phyloP scores from a whole-genome alignment of 1,140 invertebrate species.

The Fopius arisanus region DNA sequence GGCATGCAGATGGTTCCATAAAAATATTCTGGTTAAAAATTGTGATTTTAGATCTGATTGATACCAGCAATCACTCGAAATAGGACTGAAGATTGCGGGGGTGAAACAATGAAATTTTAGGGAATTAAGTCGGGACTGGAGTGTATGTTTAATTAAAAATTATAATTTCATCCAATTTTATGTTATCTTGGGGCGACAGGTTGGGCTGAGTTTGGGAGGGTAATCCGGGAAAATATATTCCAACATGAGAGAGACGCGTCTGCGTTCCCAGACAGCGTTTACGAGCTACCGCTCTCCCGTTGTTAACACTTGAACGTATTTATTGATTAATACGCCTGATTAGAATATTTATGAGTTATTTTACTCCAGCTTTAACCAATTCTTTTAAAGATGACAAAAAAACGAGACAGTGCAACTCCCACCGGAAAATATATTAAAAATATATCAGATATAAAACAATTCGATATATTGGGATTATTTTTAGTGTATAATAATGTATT shows the following conservation, averaged over 20 bases:
- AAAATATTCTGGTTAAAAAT: conserved; percentile 10
- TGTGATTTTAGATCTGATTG: neutral
- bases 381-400: too few species aligned
- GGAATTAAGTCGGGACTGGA: too few species aligned
- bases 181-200: neutral
- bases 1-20: conserved; percentile 11
- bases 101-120: neutral
- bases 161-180: neutral
- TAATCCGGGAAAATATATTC: conserved; percentile 21
- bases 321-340: conserved; percentile 56
- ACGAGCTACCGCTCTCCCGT: conserved; percentile 41
- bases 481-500: too few species aligned
- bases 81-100: neutral
- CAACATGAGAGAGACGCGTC: conserved; percentile 34
- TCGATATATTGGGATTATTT: too few species aligned
- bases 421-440: too few species aligned
- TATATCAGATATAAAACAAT: too few species aligned
- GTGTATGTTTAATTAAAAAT: neutral
- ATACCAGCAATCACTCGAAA: neutral
- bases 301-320: conserved; percentile 51
- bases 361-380: too few species aligned
- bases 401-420: too few species aligned
- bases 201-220: neutral
- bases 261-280: conserved; percentile 52
- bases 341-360: neutral